These are phyloP conservation scores for Brachionus manjavacas DNA, from an alignment of 1,140 invertebrate species.

Conservation along the genomic window DNA sequence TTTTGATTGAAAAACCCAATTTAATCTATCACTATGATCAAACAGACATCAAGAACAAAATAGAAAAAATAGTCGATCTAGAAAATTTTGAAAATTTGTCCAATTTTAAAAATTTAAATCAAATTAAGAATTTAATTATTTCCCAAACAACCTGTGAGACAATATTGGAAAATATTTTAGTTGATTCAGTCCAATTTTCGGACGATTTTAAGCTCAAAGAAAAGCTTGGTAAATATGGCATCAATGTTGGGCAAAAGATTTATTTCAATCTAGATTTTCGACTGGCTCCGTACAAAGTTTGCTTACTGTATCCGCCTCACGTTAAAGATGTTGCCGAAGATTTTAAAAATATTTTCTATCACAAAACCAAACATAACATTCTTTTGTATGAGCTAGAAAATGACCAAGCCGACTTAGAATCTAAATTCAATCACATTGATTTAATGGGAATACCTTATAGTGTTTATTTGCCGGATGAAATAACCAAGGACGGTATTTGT, in stretches of 20 bases:
- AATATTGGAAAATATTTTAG: slow-evolving; percentile 6
- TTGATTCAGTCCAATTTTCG: slow-evolving; percentile 22
- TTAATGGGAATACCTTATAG: slow-evolving; percentile 29
- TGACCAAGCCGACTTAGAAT: not conserved
- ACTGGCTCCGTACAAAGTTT: slow-evolving; percentile 22
- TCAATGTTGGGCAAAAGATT: not conserved
- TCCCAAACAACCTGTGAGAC: not conserved
- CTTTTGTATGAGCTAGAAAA: not conserved
- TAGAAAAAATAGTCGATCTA: not conserved
- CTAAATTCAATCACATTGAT: slow-evolving; percentile 10
- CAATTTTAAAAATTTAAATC: not conserved
- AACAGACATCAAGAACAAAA: not conserved
- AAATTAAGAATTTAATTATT: not conserved
- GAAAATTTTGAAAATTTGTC: not conserved
- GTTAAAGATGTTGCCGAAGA: not conserved
- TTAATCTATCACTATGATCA: slow-evolving; percentile 8
- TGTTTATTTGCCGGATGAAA: slow-evolving; percentile 1
- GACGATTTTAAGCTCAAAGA: slow-evolving; percentile 15
- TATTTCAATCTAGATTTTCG: slow-evolving; percentile 38
- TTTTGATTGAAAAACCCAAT: not conserved
- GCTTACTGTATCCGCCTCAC: not conserved
- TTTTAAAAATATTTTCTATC: slow-evolving; percentile 19
- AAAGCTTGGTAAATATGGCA: not conserved
- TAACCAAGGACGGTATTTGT: slow-evolving; percentile 25
- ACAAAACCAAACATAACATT: not conserved